Base-by-base conservation (phyloP, 2,113 vertebrate species). In the Eclectus roratus region DNA sequence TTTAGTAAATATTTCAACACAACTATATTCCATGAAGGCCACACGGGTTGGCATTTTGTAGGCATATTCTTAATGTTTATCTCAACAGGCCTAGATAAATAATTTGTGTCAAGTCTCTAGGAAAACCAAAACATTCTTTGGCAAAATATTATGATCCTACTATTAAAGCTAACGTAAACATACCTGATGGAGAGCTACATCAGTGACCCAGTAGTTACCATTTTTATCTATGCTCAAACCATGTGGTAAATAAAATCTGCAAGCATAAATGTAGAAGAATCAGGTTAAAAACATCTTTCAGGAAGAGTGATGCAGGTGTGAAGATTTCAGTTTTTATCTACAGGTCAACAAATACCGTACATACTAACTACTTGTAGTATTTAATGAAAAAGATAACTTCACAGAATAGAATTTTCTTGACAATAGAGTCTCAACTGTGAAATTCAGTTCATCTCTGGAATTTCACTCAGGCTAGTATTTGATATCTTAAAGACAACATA, bases 161-260 rank as follows among this genome's bases (percentile, higher is more conserved):
- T 58, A 71, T 43, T 58, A 66, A 61, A 63, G 24, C 31, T 80
- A 24, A 58, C 3, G 13, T 58, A 85, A 91, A 82, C 95, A 93
- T 98, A 99, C 99, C 99, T 99, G 99, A 96, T 99, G 99, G 90
- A 99, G 99, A 92, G 99, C 99, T 82, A 99, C 99, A 71, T 99
- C 99, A 15, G 99, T 99, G 90, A 99, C 98, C 99, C 99, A 99
- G 77, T 99, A 99, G 95, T 99, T 98, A 89, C 99, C 98, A 20
- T 98, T 97, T 88, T 97, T 98, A 96, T 99, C 99, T 73, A 98
- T 93, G 52, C 98, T 99, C 96, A 99, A 98, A 81, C 99, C 99
- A 95, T 99, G 99, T 11, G 99, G 99, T 95, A 99, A 96, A 93
- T 99, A 99, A 98, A 99, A 99, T 94, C 99, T 99, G 97, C 4